Evolutionary conservation across 2,797 vertebrate genomes (phyloP).

Genomic region (Parauchenoglanis punctatus): DNA sequence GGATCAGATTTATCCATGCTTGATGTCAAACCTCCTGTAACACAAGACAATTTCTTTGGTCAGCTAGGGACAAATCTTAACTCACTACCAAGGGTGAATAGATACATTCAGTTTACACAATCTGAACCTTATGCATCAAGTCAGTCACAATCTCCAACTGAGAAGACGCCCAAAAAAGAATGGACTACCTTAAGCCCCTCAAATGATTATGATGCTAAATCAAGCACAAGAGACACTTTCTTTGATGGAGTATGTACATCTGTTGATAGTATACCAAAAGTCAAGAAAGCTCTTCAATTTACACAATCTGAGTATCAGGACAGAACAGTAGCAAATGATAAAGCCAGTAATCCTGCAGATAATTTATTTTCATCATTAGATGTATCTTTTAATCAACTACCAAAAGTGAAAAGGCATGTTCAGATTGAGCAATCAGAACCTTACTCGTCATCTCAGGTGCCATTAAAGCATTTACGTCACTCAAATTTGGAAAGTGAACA

Average conservation of each 20-base stretch:
- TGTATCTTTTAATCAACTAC: constrained; percentile 17
- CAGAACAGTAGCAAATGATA: neutral
- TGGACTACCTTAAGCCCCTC: neutral
- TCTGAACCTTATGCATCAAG: neutral
- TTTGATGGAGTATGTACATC: neutral
- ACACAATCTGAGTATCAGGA: neutral
- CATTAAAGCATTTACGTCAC: neutral
- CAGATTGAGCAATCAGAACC: constrained; percentile 14
- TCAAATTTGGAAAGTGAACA: neutral
- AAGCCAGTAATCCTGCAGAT: neutral
- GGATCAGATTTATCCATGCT: neutral
- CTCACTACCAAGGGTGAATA: constrained; percentile 33
- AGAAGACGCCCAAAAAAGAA: constrained; percentile 15
- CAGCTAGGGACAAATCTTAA: constrained; percentile 16
- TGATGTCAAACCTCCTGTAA: neutral
- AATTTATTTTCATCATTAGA: neutral
- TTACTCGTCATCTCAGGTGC: neutral
- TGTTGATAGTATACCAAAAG: neutral
- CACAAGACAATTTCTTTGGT: neutral
- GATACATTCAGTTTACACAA: constrained; percentile 39
- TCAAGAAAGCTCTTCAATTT: neutral
- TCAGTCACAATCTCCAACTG: constrained; percentile 11
- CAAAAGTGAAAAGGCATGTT: constrained; percentile 41
- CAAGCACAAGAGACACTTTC: neutral
- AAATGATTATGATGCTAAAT: neutral